Conservation (phyloP, 2,888 invertebrate genomes). For the Amphipoea lucens region DNA sequence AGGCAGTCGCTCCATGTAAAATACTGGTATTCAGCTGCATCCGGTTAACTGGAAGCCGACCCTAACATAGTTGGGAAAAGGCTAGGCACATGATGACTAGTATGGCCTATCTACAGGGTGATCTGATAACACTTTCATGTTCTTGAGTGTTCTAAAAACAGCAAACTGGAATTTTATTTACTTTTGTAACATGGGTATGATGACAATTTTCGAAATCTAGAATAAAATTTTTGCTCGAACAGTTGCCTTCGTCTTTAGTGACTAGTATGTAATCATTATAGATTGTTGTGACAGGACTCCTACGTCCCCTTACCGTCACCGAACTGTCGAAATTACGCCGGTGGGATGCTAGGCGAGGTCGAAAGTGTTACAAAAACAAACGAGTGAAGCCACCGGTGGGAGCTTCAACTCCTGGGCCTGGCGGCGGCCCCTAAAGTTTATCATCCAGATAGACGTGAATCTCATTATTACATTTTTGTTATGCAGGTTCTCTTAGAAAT, state of each 20-base stretch:
- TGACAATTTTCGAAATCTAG: not conserved
- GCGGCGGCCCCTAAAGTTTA: not conserved
- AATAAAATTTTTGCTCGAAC: not conserved
- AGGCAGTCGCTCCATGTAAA: too few species aligned
- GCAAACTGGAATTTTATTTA: too few species aligned
- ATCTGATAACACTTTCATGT: not conserved
- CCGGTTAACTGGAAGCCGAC: too few species aligned
- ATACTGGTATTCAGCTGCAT: too few species aligned
- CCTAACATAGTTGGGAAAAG: too few species aligned
- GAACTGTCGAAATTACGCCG: not conserved
- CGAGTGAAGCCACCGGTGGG: not conserved
- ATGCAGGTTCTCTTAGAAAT: constrained; percentile 82
- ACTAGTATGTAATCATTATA: too few species aligned
- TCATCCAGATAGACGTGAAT: not conserved
- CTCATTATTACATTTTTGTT: not conserved
- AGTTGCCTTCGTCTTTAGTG: not conserved
- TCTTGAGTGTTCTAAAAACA: not conserved
- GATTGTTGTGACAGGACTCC: not conserved
- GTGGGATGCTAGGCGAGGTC: not conserved
- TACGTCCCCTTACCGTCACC: not conserved
- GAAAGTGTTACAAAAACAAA: not conserved
- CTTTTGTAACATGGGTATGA: not conserved
- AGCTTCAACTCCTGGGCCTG: not conserved
- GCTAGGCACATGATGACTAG: not conserved
- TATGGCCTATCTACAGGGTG: not conserved